These are phyloP conservation scores for Drosophila erecta DNA, from an alignment of 1,140 invertebrate species.

Conservation along the genomic window DNA sequence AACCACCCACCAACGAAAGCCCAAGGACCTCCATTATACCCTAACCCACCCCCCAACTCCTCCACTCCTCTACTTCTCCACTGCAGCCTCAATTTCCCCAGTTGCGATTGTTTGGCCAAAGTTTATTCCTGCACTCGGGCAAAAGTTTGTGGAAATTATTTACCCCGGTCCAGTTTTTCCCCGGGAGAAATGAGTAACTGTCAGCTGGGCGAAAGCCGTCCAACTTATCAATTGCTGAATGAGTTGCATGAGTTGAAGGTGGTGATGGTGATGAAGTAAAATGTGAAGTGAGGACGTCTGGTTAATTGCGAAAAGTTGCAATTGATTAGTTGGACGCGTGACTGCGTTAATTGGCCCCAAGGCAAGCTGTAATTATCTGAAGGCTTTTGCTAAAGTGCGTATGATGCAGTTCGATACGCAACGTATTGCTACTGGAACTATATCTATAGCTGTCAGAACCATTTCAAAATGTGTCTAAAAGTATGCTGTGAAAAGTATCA, in stretches of 20 bases:
- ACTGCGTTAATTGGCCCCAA: constrained; percentile 20
- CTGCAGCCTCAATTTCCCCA: constrained; percentile 31
- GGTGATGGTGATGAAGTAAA: background rate
- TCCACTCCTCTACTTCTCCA: background rate
- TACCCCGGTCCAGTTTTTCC: constrained; percentile 1
- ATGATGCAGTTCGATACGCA: background rate
- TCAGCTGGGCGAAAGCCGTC: constrained; percentile 9
- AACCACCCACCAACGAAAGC: background rate
- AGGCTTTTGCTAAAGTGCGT: background rate
- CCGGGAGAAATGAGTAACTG: constrained; percentile 20
- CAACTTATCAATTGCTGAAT: constrained; percentile 27
- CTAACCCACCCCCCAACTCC: background rate
- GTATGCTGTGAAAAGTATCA: background rate
- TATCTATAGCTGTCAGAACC: background rate
- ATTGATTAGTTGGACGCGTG: constrained; percentile 30
- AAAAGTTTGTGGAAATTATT: constrained; percentile 37
- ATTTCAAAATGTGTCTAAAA: background rate
- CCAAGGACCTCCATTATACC: background rate
- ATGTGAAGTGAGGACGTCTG: background rate
- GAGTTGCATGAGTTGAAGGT: no score
- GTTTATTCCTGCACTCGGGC: constrained; percentile 22
- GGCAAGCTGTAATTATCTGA: constrained; percentile 1
- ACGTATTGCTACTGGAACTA: background rate
- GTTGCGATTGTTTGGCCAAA: constrained; percentile 19
- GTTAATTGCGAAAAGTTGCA: constrained; percentile 38